Base-by-base conservation (phyloP, 2,113 vertebrate genomes). In the Crypturellus undulatus region DNA sequence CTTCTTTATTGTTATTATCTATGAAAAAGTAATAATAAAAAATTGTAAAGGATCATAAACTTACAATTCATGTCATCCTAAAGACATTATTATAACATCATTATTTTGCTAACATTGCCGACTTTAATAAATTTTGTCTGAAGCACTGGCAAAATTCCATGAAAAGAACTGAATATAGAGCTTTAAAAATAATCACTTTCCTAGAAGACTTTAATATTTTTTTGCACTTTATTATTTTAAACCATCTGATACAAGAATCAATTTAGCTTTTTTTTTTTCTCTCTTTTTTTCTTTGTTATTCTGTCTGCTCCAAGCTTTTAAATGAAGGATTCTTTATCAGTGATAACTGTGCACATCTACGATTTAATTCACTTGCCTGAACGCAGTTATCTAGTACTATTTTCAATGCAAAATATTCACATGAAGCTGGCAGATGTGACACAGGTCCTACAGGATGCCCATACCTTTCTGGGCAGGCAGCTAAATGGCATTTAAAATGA, bases 41-140 rank as follows among this genome's bases (percentile, higher is more conserved):
- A 80, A 38, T 58, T n/a, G n/a, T 72, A 72, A 85, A 70, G 24
- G 7, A 13, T 73, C 36, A 80, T 88, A 94, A 91, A 94, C 86
- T 65, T 3, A 34, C 49, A 90, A 28, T 79, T 90, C 30, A 22
- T 90, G n/a, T 84, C 4, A 60, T 84, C 36, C 12, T 67, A 18
- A 73, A 59, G n/a, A 79, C 9, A 54, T 85, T 94, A 75, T 79
- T 91, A 18, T 78, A 88, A 63, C 12, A 65, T 71, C 2, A 40
- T 81, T 92, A 69, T 95, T 96, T 97, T 45, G 58, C 22, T 64
- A 79, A 88, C 32, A 45, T 94, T 94, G 59, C 15, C 21, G 87
- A 83, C 68, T 87, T 63, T 26, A 83, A 26, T 45, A 67, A 87
- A 24, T 80, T 94, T 93, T 67, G 60, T 75, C 19, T 81, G 67